Evolutionary conservation across 2,797 vertebrate species (phyloP).

Genomic region (Thaleichthys pacificus): DNA sequence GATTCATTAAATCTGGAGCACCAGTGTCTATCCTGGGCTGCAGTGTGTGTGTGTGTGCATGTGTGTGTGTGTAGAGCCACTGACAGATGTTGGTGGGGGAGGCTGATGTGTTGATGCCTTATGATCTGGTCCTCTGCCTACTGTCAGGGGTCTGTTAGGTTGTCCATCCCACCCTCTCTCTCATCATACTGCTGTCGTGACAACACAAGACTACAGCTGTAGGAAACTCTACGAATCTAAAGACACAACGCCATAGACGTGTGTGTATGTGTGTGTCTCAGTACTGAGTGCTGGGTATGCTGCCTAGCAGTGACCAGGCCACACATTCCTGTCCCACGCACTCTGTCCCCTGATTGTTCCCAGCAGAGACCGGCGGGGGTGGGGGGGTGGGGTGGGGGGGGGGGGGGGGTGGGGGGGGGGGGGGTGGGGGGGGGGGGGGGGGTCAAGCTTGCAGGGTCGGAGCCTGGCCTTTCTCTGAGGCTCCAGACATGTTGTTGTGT

Average conservation of each 20-base stretch:
- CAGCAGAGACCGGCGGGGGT: conserved; percentile 9
- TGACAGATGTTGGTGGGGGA: conserved; percentile 28
- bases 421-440: neutral
- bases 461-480: neutral
- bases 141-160: neutral
- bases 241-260: neutral
- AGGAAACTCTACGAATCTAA: too few species aligned
- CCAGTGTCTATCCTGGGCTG: conserved; percentile 35
- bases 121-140: conserved; percentile 4
- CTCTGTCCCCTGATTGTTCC: conserved; percentile 1
- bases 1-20: conserved; percentile 54
- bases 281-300: conserved; percentile 13
- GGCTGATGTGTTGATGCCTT: neutral
- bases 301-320: conserved; percentile 6
- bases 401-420: neutral
- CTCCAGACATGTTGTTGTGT: neutral
- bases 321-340: neutral
- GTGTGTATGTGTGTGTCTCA: neutral
- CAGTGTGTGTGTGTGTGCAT: conserved; percentile 13
- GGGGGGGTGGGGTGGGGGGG: neutral
- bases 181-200: neutral
- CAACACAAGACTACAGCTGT: neutral
- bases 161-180: neutral
- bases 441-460: neutral
- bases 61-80: neutral